Evolutionary conservation across 2,797 vertebrate species (phyloP), one percentile per base, ranked within the genome.

Genomic region (Onychomys arenicola): DNA sequence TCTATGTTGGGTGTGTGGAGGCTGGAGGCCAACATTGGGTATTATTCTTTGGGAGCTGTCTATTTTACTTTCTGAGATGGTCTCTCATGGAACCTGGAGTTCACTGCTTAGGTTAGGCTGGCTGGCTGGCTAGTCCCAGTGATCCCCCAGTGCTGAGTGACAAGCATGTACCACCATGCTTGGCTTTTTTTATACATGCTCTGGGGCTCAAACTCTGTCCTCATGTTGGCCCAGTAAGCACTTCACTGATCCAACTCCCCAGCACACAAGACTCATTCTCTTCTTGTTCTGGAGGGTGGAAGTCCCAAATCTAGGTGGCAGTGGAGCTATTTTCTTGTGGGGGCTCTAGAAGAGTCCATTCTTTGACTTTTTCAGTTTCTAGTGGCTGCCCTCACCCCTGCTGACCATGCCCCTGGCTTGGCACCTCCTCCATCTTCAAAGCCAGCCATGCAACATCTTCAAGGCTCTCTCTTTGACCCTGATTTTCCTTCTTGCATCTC

Each of bases 251-350:
- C n/a, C 65, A 71, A 1, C 23, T 71, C 49, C 14, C 2, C 55
- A 37, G 69, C 17, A 5, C 85, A 59, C 16, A 4, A 52, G 5
- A 34, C 6, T 49, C 40, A 49, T 34, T 52, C 8, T 77, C 46
- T 5, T 34, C 8, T 32, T 34, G 32, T n/a, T n/a, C 32, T 49
- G 32, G 7, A 63, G 40, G 17, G 2, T 9, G 0, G 46, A 5
- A 14, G 29, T 23, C 32, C 34, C 12, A 2, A 13, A 25, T 1
- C 34, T 23, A 1, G 59, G 43, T 5, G n/a, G 25, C 17, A 4
- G 14, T 27, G 25, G 49, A 55, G 32, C 11, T 0, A 29, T 1
- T 0, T 16, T 17, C 25, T 3, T 4, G 1, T 2, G 6, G 32
- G 27, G 21, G 4, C 55, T 73, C 8, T 27, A 27, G 25, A 23